Evolutionary conservation across 23 tunicate genomes (phyloP).

Genomic region (Ascidia mentula): DNA sequence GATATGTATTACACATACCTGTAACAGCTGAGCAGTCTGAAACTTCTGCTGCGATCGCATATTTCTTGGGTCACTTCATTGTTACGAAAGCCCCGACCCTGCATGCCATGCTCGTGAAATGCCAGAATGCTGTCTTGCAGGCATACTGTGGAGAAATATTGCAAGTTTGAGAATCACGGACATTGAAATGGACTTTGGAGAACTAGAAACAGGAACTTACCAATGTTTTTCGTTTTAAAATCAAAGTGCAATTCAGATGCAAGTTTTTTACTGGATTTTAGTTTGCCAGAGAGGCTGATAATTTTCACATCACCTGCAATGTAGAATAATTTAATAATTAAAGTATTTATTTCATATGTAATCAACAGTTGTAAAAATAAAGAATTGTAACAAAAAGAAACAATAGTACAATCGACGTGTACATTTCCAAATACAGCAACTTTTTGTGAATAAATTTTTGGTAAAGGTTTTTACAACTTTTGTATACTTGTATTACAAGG

Average conservation of each 20-base stretch:
- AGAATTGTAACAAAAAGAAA: too few relatives aligned
- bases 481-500: too few relatives aligned
- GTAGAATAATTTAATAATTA: too few relatives aligned
- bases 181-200: neutral
- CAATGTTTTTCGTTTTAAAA: conserved; percentile 82
- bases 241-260: conserved; percentile 97
- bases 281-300: conserved; percentile 78
- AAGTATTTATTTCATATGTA: too few relatives aligned
- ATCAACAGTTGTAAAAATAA: too few relatives aligned
- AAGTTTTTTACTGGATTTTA: conserved; percentile 92
- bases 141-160: conserved; percentile 47
- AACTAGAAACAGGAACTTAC: conserved; percentile 21
- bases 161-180: neutral
- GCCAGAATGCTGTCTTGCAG: conserved; percentile 99
- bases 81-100: conserved; percentile 90
- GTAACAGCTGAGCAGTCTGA: conserved; percentile 90
- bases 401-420: too few relatives aligned
- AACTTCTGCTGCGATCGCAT: conserved; percentile 84
- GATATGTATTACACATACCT: conserved; percentile 25
- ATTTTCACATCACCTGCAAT: conserved; percentile 87
- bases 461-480: too few relatives aligned
- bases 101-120: conserved; percentile 99
- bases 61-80: conserved; percentile 99
- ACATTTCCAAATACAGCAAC: too few relatives aligned
- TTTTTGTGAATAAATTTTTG: too few relatives aligned